phyloP scores from a whole-genome alignment of 2,797 vertebrate genomes.

The Notolabrus celidotus region DNA sequence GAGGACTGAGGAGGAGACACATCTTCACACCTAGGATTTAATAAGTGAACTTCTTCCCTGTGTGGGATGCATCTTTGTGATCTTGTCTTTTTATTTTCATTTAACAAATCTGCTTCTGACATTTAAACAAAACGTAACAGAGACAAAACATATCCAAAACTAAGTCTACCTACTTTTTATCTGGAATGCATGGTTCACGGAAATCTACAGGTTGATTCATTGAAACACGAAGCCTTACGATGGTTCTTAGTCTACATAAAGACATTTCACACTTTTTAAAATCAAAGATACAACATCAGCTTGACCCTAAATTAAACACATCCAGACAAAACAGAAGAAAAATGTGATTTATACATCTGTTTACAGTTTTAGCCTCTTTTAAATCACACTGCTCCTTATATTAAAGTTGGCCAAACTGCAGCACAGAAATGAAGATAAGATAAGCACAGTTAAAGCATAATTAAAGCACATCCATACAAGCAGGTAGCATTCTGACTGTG shows the following conservation, averaged over 20 bases:
- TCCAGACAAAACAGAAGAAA: background rate
- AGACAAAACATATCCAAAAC: constrained; percentile 4
- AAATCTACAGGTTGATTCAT: background rate
- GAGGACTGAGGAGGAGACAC: constrained; percentile 38
- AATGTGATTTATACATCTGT: background rate
- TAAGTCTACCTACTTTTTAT: background rate
- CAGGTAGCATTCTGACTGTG: background rate
- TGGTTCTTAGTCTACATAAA: background rate
- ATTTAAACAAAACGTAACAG: background rate
- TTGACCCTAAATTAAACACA: background rate
- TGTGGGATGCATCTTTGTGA: constrained; percentile 23
- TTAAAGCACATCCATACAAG: background rate
- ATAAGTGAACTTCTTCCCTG: constrained; percentile 27
- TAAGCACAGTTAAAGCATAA: background rate
- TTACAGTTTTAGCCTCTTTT: background rate
- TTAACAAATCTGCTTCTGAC: constrained; percentile 4
- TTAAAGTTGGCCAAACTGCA: background rate
- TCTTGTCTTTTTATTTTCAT: background rate
- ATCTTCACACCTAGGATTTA: constrained; percentile 46
- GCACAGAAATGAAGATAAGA: too few relatives aligned
- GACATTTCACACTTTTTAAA: background rate
- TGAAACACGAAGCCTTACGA: too few relatives aligned
- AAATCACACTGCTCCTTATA: background rate
- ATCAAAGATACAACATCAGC: background rate
- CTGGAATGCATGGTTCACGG: background rate